phyloP scores from a whole-genome alignment of 2,797 vertebrate species.

The Phyllotis vaccarum region DNA sequence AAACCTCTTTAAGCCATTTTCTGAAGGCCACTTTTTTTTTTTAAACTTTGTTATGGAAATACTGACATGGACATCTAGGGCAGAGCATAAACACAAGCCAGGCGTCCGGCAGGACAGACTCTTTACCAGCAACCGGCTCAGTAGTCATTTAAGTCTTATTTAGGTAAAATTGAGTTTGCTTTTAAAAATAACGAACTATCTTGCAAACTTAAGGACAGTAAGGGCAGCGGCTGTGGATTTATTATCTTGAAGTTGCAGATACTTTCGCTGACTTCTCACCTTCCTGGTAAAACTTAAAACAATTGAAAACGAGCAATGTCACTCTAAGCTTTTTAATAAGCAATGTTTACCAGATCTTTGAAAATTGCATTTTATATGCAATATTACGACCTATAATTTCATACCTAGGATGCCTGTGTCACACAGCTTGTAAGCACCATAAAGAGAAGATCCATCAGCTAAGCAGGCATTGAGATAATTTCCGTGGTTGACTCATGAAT shows the following conservation, averaged over 20 bases:
- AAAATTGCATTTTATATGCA: constrained; percentile 50
- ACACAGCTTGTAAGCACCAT: constrained; percentile 2
- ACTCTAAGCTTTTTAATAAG: constrained; percentile 61
- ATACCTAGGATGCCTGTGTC: constrained; percentile 15
- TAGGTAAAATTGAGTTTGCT: background rate
- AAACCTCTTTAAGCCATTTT: constrained; percentile 77
- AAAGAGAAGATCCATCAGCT: constrained; percentile 39
- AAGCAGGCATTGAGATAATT: background rate
- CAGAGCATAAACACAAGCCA: constrained; percentile 57
- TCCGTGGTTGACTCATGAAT: constrained; percentile 25
- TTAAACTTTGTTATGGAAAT: constrained; percentile 70
- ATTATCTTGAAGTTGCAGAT: constrained; percentile 62
- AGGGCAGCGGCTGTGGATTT: background rate
- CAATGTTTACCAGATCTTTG: constrained; percentile 63
- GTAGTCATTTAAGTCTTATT: constrained; percentile 32
- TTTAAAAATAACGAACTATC: background rate
- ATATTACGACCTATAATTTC: constrained; percentile 55
- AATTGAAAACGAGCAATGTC: constrained; percentile 56
- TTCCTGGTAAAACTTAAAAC: constrained; percentile 6
- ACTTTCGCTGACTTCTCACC: constrained; percentile 46
- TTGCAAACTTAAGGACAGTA: constrained; percentile 28
- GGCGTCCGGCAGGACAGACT: constrained; percentile 42
- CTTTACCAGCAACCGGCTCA: background rate
- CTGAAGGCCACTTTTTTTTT: constrained; percentile 72
- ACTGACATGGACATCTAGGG: constrained; percentile 48